Conservation (phyloP, 2,888 invertebrate species). For the Xiphydria camelus region DNA sequence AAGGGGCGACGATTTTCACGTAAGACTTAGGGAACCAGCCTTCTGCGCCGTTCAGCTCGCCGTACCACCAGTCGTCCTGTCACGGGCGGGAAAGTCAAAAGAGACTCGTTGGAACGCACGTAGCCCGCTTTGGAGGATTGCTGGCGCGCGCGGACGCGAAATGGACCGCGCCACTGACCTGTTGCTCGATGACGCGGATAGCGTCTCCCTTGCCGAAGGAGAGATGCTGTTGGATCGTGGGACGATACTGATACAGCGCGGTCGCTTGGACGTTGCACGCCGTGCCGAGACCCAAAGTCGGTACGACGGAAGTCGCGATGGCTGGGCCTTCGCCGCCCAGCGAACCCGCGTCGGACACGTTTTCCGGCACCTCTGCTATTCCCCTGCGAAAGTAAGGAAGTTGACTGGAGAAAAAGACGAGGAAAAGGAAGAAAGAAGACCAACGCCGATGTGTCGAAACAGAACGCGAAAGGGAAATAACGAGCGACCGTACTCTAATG, state of each 20-base stretch:
- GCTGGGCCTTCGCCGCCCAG: conserved; percentile 49
- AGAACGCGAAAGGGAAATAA: not conserved
- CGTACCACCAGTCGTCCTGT: conserved; percentile 69
- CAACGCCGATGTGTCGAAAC: not conserved
- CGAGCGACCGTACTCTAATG: conserved; percentile 60
- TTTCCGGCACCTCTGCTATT: conserved; percentile 75
- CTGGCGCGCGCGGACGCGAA: too few relatives aligned
- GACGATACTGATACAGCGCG: conserved; percentile 64
- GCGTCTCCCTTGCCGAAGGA: conserved; percentile 66
- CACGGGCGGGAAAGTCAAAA: conserved; percentile 11
- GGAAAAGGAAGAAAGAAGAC: conserved; percentile 11
- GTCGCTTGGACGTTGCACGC: conserved; percentile 59
- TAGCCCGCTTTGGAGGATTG: not conserved
- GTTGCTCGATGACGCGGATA: conserved; percentile 64
- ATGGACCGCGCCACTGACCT: conserved; percentile 44
- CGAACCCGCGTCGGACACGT: conserved; percentile 60
- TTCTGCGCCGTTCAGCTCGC: conserved; percentile 58
- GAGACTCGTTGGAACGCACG: not conserved
- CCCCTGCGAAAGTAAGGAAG: too few relatives aligned
- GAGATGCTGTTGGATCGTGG: conserved; percentile 64
- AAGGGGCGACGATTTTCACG: conserved; percentile 52
- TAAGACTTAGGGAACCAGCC: conserved; percentile 69
- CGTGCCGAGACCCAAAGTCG: conserved; percentile 51
- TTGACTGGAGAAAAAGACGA: conserved; percentile 32
- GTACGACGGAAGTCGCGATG: conserved; percentile 45